These are phyloP conservation scores for Alentia gelatinosa DNA, from an alignment of 2,888 invertebrate genomes.

Conservation along the genomic window DNA sequence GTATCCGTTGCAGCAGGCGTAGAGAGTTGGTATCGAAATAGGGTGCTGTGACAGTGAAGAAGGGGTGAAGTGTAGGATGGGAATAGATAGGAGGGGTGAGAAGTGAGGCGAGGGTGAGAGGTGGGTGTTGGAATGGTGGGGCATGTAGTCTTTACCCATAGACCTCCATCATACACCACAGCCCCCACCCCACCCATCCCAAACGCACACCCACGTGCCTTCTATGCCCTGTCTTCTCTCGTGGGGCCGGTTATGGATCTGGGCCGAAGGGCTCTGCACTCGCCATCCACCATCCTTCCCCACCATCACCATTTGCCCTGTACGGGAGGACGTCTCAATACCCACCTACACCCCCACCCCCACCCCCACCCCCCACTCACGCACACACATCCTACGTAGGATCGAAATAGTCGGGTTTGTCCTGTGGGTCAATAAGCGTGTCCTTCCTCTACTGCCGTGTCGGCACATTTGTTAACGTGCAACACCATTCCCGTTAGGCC, in stretches of 20 bases:
- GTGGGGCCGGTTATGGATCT: neutral
- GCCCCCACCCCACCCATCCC: neutral
- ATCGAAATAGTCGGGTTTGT: neutral
- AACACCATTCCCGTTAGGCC: too few species aligned
- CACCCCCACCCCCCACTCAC: too few species aligned
- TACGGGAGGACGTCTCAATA: neutral
- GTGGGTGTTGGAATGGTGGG: neutral
- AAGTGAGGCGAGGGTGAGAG: neutral
- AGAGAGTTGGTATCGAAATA: constrained; percentile 12
- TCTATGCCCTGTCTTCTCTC: too few species aligned
- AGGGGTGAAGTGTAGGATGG: neutral
- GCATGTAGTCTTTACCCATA: neutral
- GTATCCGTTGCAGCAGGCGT: constrained; percentile 9
- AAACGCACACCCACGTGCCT: too few species aligned
- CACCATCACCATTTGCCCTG: too few species aligned
- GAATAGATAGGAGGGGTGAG: neutral
- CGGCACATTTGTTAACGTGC: too few species aligned
- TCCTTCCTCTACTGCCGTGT: too few species aligned
- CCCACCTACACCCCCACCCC: too few species aligned
- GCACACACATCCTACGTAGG: too few species aligned
- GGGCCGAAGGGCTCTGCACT: too few species aligned
- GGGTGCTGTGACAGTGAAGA: neutral
- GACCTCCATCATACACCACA: too few species aligned
- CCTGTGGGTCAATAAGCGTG: neutral
- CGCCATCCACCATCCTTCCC: too few species aligned